phyloP scores from a whole-genome alignment of 2,797 vertebrate species.

The Heterohyrax brucei region DNA sequence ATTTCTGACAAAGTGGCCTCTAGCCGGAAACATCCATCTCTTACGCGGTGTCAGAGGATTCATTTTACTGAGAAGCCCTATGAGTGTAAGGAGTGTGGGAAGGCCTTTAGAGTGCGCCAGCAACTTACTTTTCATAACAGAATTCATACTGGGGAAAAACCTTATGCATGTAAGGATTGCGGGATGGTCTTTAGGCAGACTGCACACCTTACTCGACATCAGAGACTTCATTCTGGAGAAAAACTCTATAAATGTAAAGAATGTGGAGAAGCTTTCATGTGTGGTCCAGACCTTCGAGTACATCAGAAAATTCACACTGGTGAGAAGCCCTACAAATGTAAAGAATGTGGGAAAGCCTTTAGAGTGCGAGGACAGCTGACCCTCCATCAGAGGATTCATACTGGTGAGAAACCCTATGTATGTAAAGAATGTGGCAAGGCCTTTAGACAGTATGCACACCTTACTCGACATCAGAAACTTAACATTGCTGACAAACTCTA shows the following conservation, averaged over 20 bases:
- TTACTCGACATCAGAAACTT: constrained; percentile 84
- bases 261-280: constrained; percentile 83
- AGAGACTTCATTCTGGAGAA: constrained; percentile 82
- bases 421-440: constrained; percentile 85
- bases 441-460: constrained; percentile 84
- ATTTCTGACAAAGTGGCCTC: constrained; percentile 67
- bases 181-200: constrained; percentile 85
- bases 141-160: constrained; percentile 86
- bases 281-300: constrained; percentile 80
- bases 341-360: constrained; percentile 85
- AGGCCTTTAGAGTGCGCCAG: constrained; percentile 83
- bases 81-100: constrained; percentile 83
- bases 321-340: constrained; percentile 84
- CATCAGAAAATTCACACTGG: constrained; percentile 83
- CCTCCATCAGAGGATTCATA: constrained; percentile 86
- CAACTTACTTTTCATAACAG: constrained; percentile 84
- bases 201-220: constrained; percentile 83
- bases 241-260: constrained; percentile 82
- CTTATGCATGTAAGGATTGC: constrained; percentile 82
- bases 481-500: constrained; percentile 77
- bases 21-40: constrained; percentile 8
- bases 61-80: constrained; percentile 80
- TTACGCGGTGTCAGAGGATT: constrained; percentile 55
- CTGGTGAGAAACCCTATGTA: constrained; percentile 85
- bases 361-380: constrained; percentile 83